Evolutionary conservation across 2,113 vertebrate genomes (phyloP), one percentile per base, ranked within the genome.

Genomic region (Callorhinus ursinus): DNA sequence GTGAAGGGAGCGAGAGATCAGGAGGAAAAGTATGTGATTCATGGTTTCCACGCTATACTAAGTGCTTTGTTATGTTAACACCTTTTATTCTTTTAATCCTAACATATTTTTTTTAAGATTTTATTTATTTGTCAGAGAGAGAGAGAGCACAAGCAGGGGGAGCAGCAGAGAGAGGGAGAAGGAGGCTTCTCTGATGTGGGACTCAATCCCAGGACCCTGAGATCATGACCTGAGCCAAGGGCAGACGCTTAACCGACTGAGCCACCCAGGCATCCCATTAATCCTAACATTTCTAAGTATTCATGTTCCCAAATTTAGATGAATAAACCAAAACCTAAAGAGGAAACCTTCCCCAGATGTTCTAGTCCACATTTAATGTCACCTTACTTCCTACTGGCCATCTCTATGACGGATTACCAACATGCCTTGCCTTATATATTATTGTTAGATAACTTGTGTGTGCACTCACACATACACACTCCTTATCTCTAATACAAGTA

Each of bases 321-420:
- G 42, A 90, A 53, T 76, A 85, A 93, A 51, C 79, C 71, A 76
- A 93, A 88, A 42, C 51, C 65, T 81, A 85, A 65, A 76, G 55
- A 79, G 82, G 53, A 96, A 65, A 88, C 31, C 15, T 74, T 89
- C 63, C 77, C 71, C 53, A 57, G 49, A 77, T 72, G 46, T 71
- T 90, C 84, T 80, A 71, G 51, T 42, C 21, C 36, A 74, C 67
- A 69, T 28, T 72, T 65, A 96, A 71, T 85, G 21, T 91, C 26
- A 8, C 53, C 16, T 83, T 69, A 33, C 31, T 79, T 76, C 33
- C 67, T 91, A 15, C 4, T 28, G 13, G 63, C 19, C 76, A 67
- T 88, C n/a, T 26, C 46, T 82, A 2, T 42, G 31, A 94, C 28
- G 51, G 81, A 74, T n/a, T 28, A 5, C 19, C 42, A 57, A 24